A percentile compares a stretch with the other conserved stretches of the same genome.
Evolutionary conservation across 2,888 invertebrate genomes (phyloP).

Genomic region (Agrotis puta): DNA sequence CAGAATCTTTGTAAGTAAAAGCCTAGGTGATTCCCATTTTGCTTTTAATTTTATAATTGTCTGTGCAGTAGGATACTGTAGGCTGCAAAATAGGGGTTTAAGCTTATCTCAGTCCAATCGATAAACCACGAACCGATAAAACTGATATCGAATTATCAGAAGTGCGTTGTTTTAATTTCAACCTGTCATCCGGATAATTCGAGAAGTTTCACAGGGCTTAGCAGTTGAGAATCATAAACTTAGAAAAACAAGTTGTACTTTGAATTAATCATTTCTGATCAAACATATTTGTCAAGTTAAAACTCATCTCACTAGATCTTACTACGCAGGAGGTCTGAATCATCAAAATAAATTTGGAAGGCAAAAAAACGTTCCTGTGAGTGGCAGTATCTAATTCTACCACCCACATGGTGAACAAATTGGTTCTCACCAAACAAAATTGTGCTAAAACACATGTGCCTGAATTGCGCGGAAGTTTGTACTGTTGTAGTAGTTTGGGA

Average conservation of each 20-base stretch:
- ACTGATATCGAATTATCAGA: conserved; percentile 35
- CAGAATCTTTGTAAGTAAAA: too few species aligned
- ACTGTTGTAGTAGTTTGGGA: conserved; percentile 12
- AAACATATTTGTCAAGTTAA: conserved; percentile 58
- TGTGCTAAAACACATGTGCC: conserved; percentile 73
- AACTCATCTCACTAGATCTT: conserved; percentile 64
- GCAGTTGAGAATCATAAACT: conserved; percentile 9
- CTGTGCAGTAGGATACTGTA: neutral
- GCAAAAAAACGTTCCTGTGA: conserved; percentile 72
- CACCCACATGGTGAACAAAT: conserved; percentile 83
- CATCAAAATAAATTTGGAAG: conserved; percentile 79
- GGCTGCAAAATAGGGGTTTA: conserved; percentile 21
- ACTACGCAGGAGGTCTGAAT: conserved; percentile 86
- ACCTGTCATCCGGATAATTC: conserved; percentile 7
- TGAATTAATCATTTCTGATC: conserved; percentile 54
- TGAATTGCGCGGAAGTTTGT: conserved; percentile 68
- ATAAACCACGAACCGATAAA: conserved; percentile 40
- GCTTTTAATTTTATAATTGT: too few species aligned
- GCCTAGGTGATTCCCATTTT: too few species aligned
- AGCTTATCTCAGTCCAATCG: conserved; percentile 31
- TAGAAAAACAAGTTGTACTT: conserved; percentile 33
- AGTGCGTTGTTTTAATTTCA: conserved; percentile 31
- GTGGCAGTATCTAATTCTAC: conserved; percentile 69
- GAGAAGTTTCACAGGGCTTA: conserved; percentile 17
- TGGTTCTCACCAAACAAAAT: conserved; percentile 74